Percentiles rank a stretch among this genome's conserved stretches.
Evolutionary conservation across 1,140 invertebrate species (phyloP).

Genomic region (Berghia stephanieae): DNA sequence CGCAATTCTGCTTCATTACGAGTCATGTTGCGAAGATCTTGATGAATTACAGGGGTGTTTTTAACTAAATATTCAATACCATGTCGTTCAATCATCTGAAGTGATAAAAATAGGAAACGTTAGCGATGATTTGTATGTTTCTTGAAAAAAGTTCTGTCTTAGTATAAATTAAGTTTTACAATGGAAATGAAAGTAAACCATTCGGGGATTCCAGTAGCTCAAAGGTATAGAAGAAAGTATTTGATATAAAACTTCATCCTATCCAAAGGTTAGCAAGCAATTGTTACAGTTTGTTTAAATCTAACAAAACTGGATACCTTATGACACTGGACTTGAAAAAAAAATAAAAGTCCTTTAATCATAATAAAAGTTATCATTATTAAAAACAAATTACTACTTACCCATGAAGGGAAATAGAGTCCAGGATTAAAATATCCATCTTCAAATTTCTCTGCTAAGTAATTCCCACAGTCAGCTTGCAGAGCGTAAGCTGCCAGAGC

Average conservation of each 20-base stretch:
- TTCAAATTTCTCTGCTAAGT: constrained; percentile 57
- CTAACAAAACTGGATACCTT: too few species aligned
- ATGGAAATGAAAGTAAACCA: too few species aligned
- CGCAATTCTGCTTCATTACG: constrained; percentile 81
- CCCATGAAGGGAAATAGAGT: constrained; percentile 82
- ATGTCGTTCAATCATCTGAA: constrained; percentile 70
- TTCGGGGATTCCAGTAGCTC: too few species aligned
- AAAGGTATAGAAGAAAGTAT: too few species aligned
- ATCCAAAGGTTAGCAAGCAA: too few species aligned
- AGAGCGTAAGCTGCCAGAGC: constrained; percentile 85
- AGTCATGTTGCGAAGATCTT: constrained; percentile 79
- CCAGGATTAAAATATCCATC: constrained; percentile 72
- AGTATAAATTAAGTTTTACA: too few species aligned
- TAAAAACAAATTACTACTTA: constrained; percentile 46
- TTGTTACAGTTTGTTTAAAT: too few species aligned
- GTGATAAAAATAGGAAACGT: too few species aligned
- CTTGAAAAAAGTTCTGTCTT: too few species aligned
- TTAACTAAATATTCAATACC: constrained; percentile 73
- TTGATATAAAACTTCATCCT: not conserved
- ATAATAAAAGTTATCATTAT: too few species aligned
- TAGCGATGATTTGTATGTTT: too few species aligned
- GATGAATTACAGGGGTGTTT: constrained; percentile 73
- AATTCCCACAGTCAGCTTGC: constrained; percentile 90
- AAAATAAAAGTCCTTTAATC: not conserved
- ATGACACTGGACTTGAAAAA: too few species aligned